Percentiles rank a stretch among this genome's conserved stretches.
These are phyloP conservation scores for Megaptera novaeangliae DNA, from an alignment of 2,113 vertebrate genomes.

Conservation along the genomic window DNA sequence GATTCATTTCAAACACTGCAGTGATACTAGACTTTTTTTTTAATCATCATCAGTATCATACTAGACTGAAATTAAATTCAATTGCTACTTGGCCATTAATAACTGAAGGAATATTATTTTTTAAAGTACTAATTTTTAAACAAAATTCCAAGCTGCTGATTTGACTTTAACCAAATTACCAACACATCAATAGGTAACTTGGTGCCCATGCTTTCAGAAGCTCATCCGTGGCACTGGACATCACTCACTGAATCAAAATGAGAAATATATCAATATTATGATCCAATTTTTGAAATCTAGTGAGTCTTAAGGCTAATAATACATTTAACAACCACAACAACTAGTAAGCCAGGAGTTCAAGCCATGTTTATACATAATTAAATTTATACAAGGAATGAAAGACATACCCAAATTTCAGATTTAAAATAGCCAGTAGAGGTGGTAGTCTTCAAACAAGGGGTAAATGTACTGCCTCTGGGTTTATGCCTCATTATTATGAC, in stretches of 20 bases:
- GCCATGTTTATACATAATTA: not conserved
- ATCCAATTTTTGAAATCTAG: slow-evolving; percentile 53
- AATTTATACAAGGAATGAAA: not conserved
- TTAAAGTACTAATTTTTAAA: slow-evolving; percentile 49
- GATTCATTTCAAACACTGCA: slow-evolving; percentile 13
- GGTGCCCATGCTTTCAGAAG: slow-evolving; percentile 62
- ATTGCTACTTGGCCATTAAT: not conserved
- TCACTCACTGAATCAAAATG: slow-evolving; percentile 74
- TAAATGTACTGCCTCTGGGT: not conserved
- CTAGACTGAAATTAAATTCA: slow-evolving; percentile 31
- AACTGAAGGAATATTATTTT: slow-evolving; percentile 40
- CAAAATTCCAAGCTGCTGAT: slow-evolving; percentile 56
- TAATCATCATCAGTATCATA: not conserved
- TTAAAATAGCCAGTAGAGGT: slow-evolving; percentile 9
- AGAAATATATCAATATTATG: slow-evolving; percentile 66
- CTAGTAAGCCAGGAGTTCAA: slow-evolving; percentile 38
- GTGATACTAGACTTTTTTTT: not conserved
- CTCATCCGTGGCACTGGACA: slow-evolving; percentile 68
- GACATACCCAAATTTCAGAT: not conserved
- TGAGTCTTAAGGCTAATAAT: slow-evolving; percentile 47
- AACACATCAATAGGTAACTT: slow-evolving; percentile 68
- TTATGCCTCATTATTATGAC: slow-evolving; percentile 1
- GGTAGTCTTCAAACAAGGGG: slow-evolving; percentile 15
- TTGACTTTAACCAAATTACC: slow-evolving; percentile 70
- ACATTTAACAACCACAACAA: slow-evolving; percentile 30